Evolutionary conservation across 1,140 invertebrate genomes (phyloP).

Genomic region (Calliopsis andreniformis): DNA sequence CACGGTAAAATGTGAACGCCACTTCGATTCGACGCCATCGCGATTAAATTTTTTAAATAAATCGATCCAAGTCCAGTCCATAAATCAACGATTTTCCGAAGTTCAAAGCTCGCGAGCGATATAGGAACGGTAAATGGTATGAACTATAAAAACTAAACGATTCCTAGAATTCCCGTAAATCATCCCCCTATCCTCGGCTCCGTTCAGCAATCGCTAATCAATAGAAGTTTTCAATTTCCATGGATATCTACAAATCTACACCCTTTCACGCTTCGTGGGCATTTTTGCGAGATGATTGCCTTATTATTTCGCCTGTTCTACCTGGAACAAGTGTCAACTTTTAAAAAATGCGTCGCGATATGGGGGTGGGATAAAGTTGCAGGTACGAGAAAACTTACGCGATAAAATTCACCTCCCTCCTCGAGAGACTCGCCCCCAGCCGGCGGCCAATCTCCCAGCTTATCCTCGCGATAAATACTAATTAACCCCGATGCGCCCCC

Average conservation of each 20-base stretch:
- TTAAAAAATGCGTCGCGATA: slow-evolving; percentile 14
- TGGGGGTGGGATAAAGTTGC: slow-evolving; percentile 33
- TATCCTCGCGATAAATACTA: slow-evolving; percentile 62
- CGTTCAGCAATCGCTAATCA: too few relatives aligned
- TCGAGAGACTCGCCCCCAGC: slow-evolving; percentile 21
- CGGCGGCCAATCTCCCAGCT: slow-evolving; percentile 33
- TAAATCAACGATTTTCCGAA: slow-evolving; percentile 27
- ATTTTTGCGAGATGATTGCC: neutral
- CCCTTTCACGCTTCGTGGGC: too few relatives aligned
- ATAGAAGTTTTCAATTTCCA: neutral
- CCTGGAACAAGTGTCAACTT: neutral
- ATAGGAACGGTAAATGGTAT: neutral
- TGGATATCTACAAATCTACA: neutral
- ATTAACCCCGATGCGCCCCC: slow-evolving; percentile 42
- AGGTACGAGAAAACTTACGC: slow-evolving; percentile 42
- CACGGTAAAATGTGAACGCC: too few relatives aligned
- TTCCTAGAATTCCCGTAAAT: slow-evolving; percentile 8
- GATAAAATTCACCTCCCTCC: slow-evolving; percentile 60
- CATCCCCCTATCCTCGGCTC: neutral
- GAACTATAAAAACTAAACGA: slow-evolving; percentile 4
- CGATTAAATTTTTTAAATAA: slow-evolving; percentile 12
- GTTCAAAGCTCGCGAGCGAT: neutral
- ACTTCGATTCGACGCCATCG: too few relatives aligned
- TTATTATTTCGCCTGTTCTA: too few relatives aligned
- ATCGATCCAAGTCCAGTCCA: neutral